A percentile compares a stretch with the other conserved stretches of the same genome.
These are phyloP conservation scores for Nibea coibor DNA, from an alignment of 2,113 vertebrate genomes.

Conservation along the genomic window DNA sequence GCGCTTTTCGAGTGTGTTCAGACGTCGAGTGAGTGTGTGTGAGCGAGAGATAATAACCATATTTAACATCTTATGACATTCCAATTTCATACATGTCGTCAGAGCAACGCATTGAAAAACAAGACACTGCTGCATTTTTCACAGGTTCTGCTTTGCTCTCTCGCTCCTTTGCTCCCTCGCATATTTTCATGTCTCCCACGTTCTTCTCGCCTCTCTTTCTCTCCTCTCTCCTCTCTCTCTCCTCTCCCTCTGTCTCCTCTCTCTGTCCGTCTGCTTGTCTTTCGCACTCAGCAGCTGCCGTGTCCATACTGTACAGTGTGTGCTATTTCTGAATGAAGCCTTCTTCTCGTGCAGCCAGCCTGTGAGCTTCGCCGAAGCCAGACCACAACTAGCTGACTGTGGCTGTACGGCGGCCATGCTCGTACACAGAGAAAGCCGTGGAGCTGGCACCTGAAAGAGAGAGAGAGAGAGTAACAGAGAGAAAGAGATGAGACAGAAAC, in stretches of 20 bases:
- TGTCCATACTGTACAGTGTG: conserved; percentile 82
- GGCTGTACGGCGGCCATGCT: conserved; percentile 67
- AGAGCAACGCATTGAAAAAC: conserved; percentile 74
- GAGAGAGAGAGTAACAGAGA: conserved; percentile 71
- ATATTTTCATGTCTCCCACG: conserved; percentile 82
- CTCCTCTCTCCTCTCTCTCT: conserved; percentile 66
- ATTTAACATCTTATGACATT: conserved; percentile 81
- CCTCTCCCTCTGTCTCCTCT: conserved; percentile 74
- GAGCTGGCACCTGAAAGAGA: conserved; percentile 74
- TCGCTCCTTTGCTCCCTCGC: conserved; percentile 67
- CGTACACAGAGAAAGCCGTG: conserved; percentile 55
- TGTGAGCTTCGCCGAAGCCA: conserved; percentile 69
- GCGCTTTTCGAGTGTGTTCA: conserved; percentile 48
- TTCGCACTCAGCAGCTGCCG: conserved; percentile 81
- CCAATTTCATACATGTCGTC: conserved; percentile 82
- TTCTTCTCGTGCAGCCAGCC: conserved; percentile 74
- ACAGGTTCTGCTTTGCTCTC: conserved; percentile 82
- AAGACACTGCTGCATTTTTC: conserved; percentile 80
- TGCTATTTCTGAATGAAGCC: conserved; percentile 83
- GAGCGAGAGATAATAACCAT: conserved; percentile 79
- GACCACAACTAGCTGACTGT: conserved; percentile 73
- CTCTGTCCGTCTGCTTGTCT: conserved; percentile 82
- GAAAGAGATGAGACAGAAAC: conserved; percentile 66
- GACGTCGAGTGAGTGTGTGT: conserved; percentile 52
- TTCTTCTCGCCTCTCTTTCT: conserved; percentile 75